A percentile compares a stretch with the other conserved stretches of the same genome.
Conservation (phyloP, 2,888 invertebrate genomes). For the Dasypolia templi region DNA sequence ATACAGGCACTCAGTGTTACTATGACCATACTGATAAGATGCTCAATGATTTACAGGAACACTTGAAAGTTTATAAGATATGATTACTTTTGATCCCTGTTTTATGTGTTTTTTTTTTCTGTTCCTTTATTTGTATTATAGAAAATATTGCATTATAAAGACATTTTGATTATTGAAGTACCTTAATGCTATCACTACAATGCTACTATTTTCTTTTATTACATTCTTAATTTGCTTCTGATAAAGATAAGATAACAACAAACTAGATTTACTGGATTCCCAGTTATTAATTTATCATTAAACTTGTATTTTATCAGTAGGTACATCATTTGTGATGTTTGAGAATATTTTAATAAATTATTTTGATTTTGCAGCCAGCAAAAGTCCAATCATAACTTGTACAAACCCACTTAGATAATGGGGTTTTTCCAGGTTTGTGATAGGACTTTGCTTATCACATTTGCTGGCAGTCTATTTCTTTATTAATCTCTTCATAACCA, state of each 20-base stretch:
- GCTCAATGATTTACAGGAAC: neutral
- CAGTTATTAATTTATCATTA: conserved; percentile 30
- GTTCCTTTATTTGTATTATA: neutral
- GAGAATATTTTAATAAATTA: conserved; percentile 15
- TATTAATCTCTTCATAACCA: neutral
- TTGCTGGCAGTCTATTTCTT: neutral
- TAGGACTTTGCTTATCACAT: neutral
- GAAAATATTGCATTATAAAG: neutral
- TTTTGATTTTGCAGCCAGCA: neutral
- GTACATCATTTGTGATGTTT: neutral
- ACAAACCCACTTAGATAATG: neutral
- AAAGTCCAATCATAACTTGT: neutral
- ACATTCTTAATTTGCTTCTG: conserved; percentile 15
- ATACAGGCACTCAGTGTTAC: neutral
- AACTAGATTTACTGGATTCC: neutral
- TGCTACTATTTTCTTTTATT: neutral
- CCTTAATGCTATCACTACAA: neutral
- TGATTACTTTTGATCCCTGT: too few species aligned
- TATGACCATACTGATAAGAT: neutral
- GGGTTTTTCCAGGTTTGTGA: neutral
- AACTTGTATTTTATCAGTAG: conserved; percentile 17
- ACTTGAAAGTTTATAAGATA: neutral
- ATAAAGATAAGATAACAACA: conserved; percentile 22
- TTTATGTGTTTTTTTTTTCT: neutral
- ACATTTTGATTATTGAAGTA: neutral